A percentile compares a stretch with the other conserved stretches of the same genome.
Evolutionary conservation across 2,888 invertebrate genomes (phyloP).

Genomic region (Deilephila elpenor): DNA sequence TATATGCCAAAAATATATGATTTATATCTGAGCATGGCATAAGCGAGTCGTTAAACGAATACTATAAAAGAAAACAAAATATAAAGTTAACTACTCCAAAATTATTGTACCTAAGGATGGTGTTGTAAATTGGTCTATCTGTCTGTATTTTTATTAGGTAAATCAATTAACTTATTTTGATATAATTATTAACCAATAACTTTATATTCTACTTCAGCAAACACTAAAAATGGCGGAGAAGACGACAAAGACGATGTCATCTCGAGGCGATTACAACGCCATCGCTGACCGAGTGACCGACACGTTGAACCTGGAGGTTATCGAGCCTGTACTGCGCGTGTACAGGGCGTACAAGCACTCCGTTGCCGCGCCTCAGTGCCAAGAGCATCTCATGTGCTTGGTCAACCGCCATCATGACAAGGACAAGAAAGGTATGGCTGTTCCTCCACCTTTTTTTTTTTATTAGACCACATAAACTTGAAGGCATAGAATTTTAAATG

Average conservation of each 20-base stretch:
- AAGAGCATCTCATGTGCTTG: constrained; percentile 91
- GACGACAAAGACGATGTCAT: constrained; percentile 86
- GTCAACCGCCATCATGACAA: constrained; percentile 88
- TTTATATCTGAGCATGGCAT: too few relatives aligned
- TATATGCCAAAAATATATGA: too few relatives aligned
- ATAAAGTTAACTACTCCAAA: too few relatives aligned
- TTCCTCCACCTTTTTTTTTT: constrained; percentile 13
- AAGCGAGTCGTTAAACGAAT: too few relatives aligned
- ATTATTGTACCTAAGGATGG: too few relatives aligned
- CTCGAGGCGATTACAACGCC: constrained; percentile 87
- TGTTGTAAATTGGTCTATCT: too few relatives aligned
- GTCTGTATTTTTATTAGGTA: too few relatives aligned
- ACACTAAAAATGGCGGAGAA: constrained; percentile 88
- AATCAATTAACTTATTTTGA: too few relatives aligned
- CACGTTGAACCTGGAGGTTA: constrained; percentile 92
- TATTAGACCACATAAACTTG: too few relatives aligned
- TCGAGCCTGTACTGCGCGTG: constrained; percentile 92
- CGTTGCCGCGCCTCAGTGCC: constrained; percentile 88
- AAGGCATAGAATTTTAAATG: too few relatives aligned
- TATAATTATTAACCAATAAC: not conserved
- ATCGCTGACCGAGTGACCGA: constrained; percentile 91
- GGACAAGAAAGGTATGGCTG: constrained; percentile 68
- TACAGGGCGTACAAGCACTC: constrained; percentile 92
- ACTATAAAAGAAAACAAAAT: too few relatives aligned
- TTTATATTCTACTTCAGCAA: constrained; percentile 80